phyloP scores from a whole-genome alignment of 2,888 invertebrate genomes.

The Pollenia labialis region DNA sequence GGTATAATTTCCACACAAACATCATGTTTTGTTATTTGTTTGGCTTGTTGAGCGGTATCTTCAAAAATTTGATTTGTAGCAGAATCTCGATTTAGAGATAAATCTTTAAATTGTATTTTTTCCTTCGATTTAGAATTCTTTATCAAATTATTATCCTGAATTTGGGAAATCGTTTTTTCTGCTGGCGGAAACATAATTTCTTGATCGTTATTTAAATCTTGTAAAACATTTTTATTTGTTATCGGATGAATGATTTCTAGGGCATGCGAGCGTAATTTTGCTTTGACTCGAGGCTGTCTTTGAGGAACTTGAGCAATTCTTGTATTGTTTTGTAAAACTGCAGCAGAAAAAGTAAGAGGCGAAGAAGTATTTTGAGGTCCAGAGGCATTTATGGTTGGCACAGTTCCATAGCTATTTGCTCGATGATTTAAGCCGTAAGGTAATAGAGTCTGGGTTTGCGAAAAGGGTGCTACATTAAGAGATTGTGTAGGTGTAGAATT shows the following conservation, averaged over 20 bases:
- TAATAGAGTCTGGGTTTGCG: background rate
- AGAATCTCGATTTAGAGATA: too few species aligned
- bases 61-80: background rate
- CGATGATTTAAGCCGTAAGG: background rate
- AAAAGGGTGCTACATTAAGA: background rate
- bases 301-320: background rate
- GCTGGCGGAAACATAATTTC: background rate
- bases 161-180: background rate
- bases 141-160: background rate
- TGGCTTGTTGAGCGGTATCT: background rate
- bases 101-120: background rate
- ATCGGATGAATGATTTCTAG: conserved; percentile 24
- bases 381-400: background rate
- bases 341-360: background rate
- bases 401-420: background rate
- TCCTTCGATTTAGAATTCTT: background rate
- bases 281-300: background rate
- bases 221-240: conserved; percentile 28
- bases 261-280: background rate
- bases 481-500: background rate
- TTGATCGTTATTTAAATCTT: conserved; percentile 13
- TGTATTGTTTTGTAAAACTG: background rate
- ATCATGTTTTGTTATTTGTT: background rate
- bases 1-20: background rate
- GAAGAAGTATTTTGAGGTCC: background rate